Evolutionary conservation across 2,888 invertebrate species (phyloP).

Genomic region (Opisthograptis luteolata): DNA sequence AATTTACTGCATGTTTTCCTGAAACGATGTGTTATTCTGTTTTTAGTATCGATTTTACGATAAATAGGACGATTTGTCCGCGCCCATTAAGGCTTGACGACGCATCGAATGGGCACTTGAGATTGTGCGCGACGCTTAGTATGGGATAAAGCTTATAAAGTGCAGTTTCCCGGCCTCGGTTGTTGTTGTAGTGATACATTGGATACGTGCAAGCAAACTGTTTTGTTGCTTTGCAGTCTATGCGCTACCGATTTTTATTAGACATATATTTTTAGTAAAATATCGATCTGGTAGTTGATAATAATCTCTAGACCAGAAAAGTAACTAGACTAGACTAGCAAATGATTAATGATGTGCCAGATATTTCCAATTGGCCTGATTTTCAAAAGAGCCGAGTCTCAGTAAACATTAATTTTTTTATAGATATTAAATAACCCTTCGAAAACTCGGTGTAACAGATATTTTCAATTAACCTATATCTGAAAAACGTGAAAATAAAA

Average conservation of each 20-base stretch:
- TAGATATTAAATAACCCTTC: too few relatives aligned
- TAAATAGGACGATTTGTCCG: slow-evolving; percentile 75
- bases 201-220: slow-evolving; percentile 43
- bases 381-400: too few relatives aligned
- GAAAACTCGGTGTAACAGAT: too few relatives aligned
- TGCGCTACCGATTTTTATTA: slow-evolving; percentile 5
- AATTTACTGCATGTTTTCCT: slow-evolving; percentile 64
- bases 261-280: background rate
- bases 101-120: slow-evolving; percentile 69
- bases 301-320: too few relatives aligned
- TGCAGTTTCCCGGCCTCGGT: slow-evolving; percentile 54
- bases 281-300: too few relatives aligned
- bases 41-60: slow-evolving; percentile 78
- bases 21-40: slow-evolving; percentile 70
- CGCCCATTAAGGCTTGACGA: slow-evolving; percentile 68
- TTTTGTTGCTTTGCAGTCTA: slow-evolving; percentile 20
- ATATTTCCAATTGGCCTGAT: too few relatives aligned
- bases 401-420: too few relatives aligned
- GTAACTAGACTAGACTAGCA: too few relatives aligned
- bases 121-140: slow-evolving; percentile 57
- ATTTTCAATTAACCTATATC: too few relatives aligned
- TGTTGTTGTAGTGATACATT: slow-evolving; percentile 49
- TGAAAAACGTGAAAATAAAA: too few relatives aligned
- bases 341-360: too few relatives aligned
- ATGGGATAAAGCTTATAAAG: slow-evolving; percentile 51